Evolutionary conservation across 2,113 vertebrate species (phyloP).

Genomic region (Nansenia antarctica): DNA sequence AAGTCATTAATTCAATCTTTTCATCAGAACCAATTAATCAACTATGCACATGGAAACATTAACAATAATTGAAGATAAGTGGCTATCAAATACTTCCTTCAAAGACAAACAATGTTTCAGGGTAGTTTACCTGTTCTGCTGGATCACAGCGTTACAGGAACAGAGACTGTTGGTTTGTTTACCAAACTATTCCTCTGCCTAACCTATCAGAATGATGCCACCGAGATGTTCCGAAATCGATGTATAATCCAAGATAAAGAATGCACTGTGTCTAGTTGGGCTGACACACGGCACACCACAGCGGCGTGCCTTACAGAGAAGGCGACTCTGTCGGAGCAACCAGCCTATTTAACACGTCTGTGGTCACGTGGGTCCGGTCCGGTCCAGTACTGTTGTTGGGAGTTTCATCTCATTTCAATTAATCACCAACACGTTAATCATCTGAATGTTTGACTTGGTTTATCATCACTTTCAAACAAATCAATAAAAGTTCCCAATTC

Average conservation of each 20-base stretch:
- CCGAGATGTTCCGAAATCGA: no score
- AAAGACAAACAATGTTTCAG: no score
- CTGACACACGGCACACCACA: conserved; percentile 1
- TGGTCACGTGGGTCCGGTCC: conserved; percentile 10
- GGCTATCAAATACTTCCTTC: no score
- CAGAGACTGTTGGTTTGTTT: not conserved
- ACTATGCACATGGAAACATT: no score
- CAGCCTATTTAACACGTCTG: not conserved
- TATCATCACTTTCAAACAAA: not conserved
- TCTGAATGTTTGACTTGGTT: not conserved
- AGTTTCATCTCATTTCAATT: not conserved
- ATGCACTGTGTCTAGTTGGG: no score
- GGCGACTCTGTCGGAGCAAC: not conserved
- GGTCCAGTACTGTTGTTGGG: no score
- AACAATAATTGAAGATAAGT: no score
- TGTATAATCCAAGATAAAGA: no score
- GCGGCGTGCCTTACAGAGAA: conserved; percentile 11
- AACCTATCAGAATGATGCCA: no score
- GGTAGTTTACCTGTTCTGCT: not conserved
- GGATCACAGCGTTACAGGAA: not conserved
- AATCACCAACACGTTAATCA: not conserved
- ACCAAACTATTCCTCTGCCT: conserved; percentile 1
- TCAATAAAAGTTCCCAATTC: no score
- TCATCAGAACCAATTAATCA: no score
- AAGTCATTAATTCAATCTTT: no score